A percentile compares a stretch with the other conserved stretches of the same genome.
Conservation (phyloP, 2,888 invertebrate species). For the Sisyra terminalis region DNA sequence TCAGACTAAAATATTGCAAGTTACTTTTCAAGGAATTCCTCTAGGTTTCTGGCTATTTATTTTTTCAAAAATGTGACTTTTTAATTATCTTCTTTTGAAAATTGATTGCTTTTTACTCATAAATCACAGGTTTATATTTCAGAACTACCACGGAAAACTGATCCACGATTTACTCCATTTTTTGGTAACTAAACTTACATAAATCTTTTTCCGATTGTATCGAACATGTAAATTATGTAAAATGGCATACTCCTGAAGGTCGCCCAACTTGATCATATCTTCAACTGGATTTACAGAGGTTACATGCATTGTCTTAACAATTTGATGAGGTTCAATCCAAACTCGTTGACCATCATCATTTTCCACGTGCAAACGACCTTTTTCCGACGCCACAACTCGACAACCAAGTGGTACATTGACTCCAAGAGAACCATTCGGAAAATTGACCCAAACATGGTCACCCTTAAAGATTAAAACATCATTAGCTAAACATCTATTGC, state of each 20-base stretch:
- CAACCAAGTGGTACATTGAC: constrained; percentile 79
- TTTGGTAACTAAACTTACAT: constrained; percentile 45
- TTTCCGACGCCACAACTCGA: constrained; percentile 59
- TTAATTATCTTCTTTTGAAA: no score
- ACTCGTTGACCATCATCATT: constrained; percentile 73
- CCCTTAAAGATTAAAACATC: no score
- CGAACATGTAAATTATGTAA: constrained; percentile 78
- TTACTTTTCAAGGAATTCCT: no score
- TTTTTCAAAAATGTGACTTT: no score
- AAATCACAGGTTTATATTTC: no score
- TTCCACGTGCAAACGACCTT: constrained; percentile 55
- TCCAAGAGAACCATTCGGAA: constrained; percentile 41
- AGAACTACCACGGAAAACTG: constrained; percentile 4
- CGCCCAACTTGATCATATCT: constrained; percentile 91
- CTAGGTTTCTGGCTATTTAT: no score
- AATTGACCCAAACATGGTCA: constrained; percentile 82
- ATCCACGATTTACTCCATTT: neutral
- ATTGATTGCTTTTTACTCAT: no score
- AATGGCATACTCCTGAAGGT: constrained; percentile 88
- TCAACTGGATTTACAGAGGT: constrained; percentile 73
- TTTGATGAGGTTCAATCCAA: constrained; percentile 37
- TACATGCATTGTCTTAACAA: constrained; percentile 56
- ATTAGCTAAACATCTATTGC: no score
- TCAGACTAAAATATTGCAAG: no score
- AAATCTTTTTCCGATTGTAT: constrained; percentile 76